These are phyloP conservation scores for Caenorhabditis drosophilae DNA, from an alignment of 2,888 invertebrate species.

Conservation along the genomic window DNA sequence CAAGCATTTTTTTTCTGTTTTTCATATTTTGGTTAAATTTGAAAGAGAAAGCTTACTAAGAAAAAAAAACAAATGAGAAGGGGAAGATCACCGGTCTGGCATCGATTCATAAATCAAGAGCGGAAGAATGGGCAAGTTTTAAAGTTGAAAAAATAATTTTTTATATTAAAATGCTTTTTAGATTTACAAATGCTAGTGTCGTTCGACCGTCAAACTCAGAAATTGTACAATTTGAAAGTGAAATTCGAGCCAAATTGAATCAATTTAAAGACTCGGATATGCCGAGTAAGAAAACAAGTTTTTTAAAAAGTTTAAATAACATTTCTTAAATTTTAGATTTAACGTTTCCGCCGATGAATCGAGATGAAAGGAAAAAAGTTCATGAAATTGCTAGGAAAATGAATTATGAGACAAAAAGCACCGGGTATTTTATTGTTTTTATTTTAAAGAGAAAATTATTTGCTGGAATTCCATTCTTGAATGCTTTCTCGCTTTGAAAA, in stretches of 20 bases:
- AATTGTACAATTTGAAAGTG: neutral
- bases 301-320: neutral
- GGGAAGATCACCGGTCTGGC: too few relatives aligned
- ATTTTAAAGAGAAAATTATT: neutral
- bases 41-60: neutral
- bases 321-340: neutral
- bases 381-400: constrained; percentile 45
- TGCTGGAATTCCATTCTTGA: neutral
- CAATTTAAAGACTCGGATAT: neutral
- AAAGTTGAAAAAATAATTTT: too few relatives aligned
- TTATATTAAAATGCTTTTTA: too few relatives aligned
- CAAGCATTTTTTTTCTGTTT: neutral
- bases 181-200: neutral
- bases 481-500: neutral
- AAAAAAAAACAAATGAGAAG: too few relatives aligned
- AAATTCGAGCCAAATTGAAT: neutral
- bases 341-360: constrained; percentile 18
- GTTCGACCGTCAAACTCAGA: neutral
- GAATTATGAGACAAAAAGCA: constrained; percentile 40
- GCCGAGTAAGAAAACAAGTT: neutral
- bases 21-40: neutral
- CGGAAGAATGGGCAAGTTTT: too few relatives aligned
- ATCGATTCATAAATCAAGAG: too few relatives aligned
- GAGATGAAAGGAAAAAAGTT: constrained; percentile 40
- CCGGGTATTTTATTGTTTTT: constrained; percentile 35